Base-by-base conservation (phyloP, 2,113 vertebrate species). In the Condylura cristata region DNA sequence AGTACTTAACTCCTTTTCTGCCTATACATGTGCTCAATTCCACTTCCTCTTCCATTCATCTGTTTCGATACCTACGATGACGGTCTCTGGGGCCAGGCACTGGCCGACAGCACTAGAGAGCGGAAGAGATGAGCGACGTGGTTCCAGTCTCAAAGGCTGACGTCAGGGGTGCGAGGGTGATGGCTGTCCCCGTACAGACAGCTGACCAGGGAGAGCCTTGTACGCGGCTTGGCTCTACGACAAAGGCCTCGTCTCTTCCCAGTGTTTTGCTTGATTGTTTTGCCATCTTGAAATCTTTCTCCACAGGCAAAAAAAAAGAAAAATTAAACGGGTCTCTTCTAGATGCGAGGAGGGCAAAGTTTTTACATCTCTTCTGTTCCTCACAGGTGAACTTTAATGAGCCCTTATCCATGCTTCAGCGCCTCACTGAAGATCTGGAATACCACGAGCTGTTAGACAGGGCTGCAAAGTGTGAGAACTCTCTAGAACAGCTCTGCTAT, bases 391-490 rank as follows among this genome's bases (percentile, higher is more conserved):
- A 99, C 97, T 99, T 99, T 98, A 99, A 99, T 0, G 99, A 99
- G 97, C 99, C 99, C 13, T 97, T 99, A 63, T 99, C 99, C 46
- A 99, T 99, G 99, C 99, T 99, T 95, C 99, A 99, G 96, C 99
- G 99, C 91, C 98, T 99, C 37, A 99, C 99, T 0, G 99, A 99
- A 97, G 99, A 99, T 96, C 97, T 99, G 97, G 99, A 99, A 89
- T 99, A 99, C 97, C 99, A 99, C 0, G 99, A 99, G 83, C 99
- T 99, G 83, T 98, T 99, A 90, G 99, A 99, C 89, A 98, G 98
- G 75, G 99, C 98, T 0, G 99, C 99, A 6, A 99, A 98, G 39
- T 99, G 99, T 39, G 99, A 99, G 97, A 99, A 97, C 85, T 98
- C 99, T 6, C 97, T 99, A 90, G 99, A 99, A 97, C 99, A 99